Conservation (phyloP, 2,113 vertebrate species). For the Diglossa brunneiventris region DNA sequence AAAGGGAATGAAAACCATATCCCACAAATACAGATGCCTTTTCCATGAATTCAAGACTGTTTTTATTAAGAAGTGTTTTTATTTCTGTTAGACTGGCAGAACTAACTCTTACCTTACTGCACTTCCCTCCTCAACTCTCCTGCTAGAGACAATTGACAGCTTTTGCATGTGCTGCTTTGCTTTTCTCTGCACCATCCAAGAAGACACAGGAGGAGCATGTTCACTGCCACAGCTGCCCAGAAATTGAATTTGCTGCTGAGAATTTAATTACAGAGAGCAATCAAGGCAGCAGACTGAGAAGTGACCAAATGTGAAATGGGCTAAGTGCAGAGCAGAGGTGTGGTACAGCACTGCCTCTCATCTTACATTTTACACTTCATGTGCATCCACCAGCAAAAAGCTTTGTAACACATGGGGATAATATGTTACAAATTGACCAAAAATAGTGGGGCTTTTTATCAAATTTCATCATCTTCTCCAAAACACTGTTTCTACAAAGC, state of each 20-base stretch:
- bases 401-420: not conserved
- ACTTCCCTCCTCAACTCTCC: not conserved
- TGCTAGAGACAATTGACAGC: not conserved
- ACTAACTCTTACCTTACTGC: not conserved
- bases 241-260: not conserved
- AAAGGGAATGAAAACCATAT: not conserved
- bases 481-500: conserved; percentile 11
- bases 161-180: not conserved
- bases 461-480: not conserved
- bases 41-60: not conserved
- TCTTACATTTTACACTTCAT: not conserved
- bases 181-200: not conserved
- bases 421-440: not conserved
- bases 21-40: not conserved
- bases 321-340: not conserved
- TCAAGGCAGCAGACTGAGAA: not conserved
- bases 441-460: not conserved
- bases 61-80: not conserved
- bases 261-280: not conserved
- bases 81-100: not conserved
- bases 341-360: not conserved
- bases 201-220: not conserved
- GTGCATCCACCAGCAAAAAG: not conserved
- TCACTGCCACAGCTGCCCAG: not conserved
- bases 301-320: not conserved